Evolutionary conservation across 2,888 invertebrate genomes (phyloP), one percentile per base, ranked within the genome.

Genomic region (Biston stratarius): DNA sequence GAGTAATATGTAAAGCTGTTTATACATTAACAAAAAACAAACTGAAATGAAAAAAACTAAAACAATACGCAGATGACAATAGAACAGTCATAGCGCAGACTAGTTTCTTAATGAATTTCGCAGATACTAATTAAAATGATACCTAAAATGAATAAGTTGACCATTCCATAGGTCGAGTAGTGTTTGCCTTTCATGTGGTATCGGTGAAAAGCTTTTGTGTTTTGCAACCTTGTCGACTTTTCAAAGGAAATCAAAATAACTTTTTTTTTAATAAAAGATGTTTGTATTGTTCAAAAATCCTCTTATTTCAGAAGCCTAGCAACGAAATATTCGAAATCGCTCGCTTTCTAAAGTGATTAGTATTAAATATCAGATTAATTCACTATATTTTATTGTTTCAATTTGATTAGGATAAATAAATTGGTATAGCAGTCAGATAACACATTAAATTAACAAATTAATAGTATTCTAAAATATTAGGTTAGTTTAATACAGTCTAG

Each of bases 101-200:
- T 1, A 3, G 44, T n/a, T 51, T 48, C 44, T 36, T 70, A 60
- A 71, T 73, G 52, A 64, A 52, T 64, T 63, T 52, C 56, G 58
- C 71, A 73, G 73, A 69, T 61, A 65, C 49, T 45, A 40, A 36
- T 40, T 55, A 58, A 45, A 53, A 48, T 38, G 49, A 55, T 66
- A 59, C 40, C 40, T 49, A 53, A 62, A 61, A 49, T 52, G 6
- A 15, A 44, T 33, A 53, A 48, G 40, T 56, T 52, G 52, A 11
- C 48, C 44, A 48, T 58, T 63, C 42, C 12, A 51, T 53, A 62
- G 68, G 66, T 64, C 66, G 64, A 64, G 62, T 48, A 44, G 52
- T 61, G 53, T 34, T 64, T 11, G 49, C 24, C 15, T 44, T 40
- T 12, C 15, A 36, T 11, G 49, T 59, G 52, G 56, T 24, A 38